Base-by-base conservation (phyloP, 2,888 invertebrate species). In the Zaprionus obscuricornis region DNA sequence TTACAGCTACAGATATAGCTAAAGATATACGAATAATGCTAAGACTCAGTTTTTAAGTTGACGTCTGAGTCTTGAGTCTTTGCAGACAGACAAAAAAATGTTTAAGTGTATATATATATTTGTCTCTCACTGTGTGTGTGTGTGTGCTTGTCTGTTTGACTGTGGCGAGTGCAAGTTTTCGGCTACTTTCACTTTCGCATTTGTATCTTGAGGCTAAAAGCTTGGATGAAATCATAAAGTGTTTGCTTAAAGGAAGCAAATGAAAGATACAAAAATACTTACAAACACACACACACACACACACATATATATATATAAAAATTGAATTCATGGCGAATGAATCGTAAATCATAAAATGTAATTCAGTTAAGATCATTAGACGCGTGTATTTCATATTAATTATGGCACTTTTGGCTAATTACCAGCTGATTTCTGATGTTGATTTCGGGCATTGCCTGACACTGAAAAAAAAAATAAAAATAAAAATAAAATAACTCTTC, bases 181-280 rank as follows among this genome's bases (percentile, higher is more conserved):
- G 83, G 64, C 47, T 58, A 76, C 78, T 78, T 78, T 78, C 78
- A 83, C 78, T 83, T 78, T 78, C 76, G 71, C 65, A 63, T 66
- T 67, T 52, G 56, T 71, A 43, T 51, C 60, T 70, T 29, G 33
- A 56, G 66, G 57, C 50, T 65, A 57, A 49, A 47, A 43, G 45
- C 43, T 17, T 39, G 50, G 14, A 54, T 22, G 40, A 55, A 36
- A 66, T 64, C 66, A 73, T 70, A 79, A 79, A 72, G 65, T n/a
- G n/a, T 66, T 59, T 58, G 55, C 69, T 64, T 54, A 58, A 64
- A 47, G 49, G 34, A 42, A 42, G 37, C 26, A 51, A 18, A 31
- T 16, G 31, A n/a, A n/a, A n/a, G n/a, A n/a, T 24, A 8, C 24
- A 42, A 18, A 24, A 14, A 18, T 22, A n/a, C n/a, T n/a, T 7